Evolutionary conservation across 35 echinoderm and acorn worm species (phyloP).

Genomic region (Heliocidaris tuberculata): DNA sequence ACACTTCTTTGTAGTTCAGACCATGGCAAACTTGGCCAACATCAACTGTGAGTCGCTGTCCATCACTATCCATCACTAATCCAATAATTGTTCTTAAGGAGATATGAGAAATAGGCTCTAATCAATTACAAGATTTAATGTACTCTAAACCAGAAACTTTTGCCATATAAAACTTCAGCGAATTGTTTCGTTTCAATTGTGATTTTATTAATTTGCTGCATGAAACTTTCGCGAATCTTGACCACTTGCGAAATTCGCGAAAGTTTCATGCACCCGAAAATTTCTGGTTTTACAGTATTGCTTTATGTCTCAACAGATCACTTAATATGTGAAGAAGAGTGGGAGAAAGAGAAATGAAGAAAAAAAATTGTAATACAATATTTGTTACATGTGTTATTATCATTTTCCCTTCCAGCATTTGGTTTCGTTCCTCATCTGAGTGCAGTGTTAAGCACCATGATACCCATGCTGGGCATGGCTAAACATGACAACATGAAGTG

Average conservation of each 20-base stretch:
- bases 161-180: no score
- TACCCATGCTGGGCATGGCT: slow-evolving; percentile 93
- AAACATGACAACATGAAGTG: slow-evolving; percentile 99
- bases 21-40: slow-evolving; percentile 89
- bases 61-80: no score
- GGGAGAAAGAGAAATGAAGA: no score
- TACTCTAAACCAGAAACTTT: no score
- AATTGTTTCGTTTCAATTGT: no score
- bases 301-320: neutral
- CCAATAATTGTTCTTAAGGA: no score
- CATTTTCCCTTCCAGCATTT: slow-evolving; percentile 76
- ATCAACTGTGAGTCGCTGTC: slow-evolving; percentile 71
- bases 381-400: slow-evolving; percentile 2
- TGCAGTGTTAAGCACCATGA: slow-evolving; percentile 88
- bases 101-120: no score
- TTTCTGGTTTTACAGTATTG: neutral
- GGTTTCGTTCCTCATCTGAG: slow-evolving; percentile 94
- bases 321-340: neutral
- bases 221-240: no score
- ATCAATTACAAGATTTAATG: no score
- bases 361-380: neutral
- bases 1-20: slow-evolving; percentile 94
- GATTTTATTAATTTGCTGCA: no score
- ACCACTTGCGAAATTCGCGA: neutral
- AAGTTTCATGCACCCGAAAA: neutral